Evolutionary conservation across 2,797 vertebrate species (phyloP), one percentile per base, ranked within the genome.

Genomic region (Columba guinea): DNA sequence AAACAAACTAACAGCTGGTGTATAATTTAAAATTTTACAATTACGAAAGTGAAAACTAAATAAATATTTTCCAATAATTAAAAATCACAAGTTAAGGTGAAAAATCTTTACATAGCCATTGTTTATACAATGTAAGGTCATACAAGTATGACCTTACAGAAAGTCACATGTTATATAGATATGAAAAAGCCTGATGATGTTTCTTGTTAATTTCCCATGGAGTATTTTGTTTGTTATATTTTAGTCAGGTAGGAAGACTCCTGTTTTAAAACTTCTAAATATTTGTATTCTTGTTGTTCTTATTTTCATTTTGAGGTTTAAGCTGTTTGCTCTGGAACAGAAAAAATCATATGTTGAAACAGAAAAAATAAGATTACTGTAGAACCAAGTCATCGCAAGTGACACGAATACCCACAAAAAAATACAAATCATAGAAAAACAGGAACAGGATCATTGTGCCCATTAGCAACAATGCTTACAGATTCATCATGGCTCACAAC

Each of bases 401-500:
- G 62, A 90, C 69, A 92, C 74, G 62, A 79, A 82, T 63, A 12
- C 24, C 41, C 63, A 51, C n/a, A 41, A 63, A 94, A 94, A 69
- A 35, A 35, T 56, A 70, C 14, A 83, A 70, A 71, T 82, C 30
- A 62, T 49, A 65, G 69, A 78, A 84, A 65, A 49, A 0, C 62
- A 85, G 52, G 77, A 89, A 34, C 4, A 48, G 52, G 56, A 87
- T 90, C 80, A 41, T 49, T 92, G 74, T 84, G 55, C 13, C 5
- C 60, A 49, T 91, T 92, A 91, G 35, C 58, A 95, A 67, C 63
- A 70, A 71, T 75, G 63, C 69, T 94, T 94, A 81, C 30, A 89
- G 71, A 84, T 90, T 92, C 86, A 93, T 91, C 65, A 30, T 62
- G 73, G 86, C 93, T 96, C 67, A 93, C 94, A 92, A 93, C 77